These are phyloP conservation scores for Caerostris extrusa DNA, from an alignment of 1,140 invertebrate genomes.

Conservation along the genomic window DNA sequence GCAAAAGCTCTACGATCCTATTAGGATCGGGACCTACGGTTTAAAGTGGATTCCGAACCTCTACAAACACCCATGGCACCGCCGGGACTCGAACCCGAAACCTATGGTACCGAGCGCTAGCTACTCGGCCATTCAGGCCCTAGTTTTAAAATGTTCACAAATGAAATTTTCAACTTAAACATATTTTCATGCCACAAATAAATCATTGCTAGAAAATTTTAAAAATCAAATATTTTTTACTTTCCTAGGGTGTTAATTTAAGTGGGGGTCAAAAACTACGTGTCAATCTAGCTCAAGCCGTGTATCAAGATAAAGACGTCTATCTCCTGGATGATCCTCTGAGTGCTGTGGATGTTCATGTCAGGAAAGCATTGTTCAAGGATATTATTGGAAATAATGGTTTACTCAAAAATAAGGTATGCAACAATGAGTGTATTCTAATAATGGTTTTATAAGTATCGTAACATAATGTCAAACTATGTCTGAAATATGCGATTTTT, in stretches of 20 bases:
- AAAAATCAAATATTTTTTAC: neutral
- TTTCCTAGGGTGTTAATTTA: constrained; percentile 80
- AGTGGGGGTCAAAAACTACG: constrained; percentile 84
- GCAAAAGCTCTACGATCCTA: too few relatives aligned
- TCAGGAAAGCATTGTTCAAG: constrained; percentile 81
- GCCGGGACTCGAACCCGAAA: too few relatives aligned
- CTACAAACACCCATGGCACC: too few relatives aligned
- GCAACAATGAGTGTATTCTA: neutral
- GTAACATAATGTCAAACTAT: neutral
- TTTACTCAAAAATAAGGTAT: constrained; percentile 80
- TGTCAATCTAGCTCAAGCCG: constrained; percentile 82
- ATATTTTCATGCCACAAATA: neutral
- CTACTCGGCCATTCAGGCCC: too few relatives aligned
- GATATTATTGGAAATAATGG: constrained; percentile 82
- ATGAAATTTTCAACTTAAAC: too few relatives aligned
- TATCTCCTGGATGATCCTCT: constrained; percentile 84
- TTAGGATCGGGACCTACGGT: too few relatives aligned
- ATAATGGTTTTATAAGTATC: neutral
- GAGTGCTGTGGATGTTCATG: constrained; percentile 83
- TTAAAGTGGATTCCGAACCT: too few relatives aligned
- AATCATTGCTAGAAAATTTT: neutral
- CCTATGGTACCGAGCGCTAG: too few relatives aligned
- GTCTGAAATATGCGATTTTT: too few relatives aligned
- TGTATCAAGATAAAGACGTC: constrained; percentile 82
- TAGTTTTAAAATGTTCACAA: too few relatives aligned